Evolutionary conservation across 1,140 invertebrate species (phyloP).

Genomic region (Saccostrea glomerata): DNA sequence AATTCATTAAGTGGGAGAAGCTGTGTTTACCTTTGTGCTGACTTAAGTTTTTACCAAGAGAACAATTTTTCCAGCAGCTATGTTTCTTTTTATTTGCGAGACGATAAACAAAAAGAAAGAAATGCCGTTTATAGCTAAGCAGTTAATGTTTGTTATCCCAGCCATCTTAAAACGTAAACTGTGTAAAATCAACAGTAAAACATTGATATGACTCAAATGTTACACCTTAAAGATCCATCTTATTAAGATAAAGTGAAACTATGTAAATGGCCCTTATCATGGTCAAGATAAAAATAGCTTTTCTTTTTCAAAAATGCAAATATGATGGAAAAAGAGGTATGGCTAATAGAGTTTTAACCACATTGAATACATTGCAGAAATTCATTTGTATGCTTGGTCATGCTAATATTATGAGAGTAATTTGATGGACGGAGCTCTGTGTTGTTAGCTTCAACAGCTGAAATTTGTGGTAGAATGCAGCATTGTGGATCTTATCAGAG

Average conservation of each 20-base stretch:
- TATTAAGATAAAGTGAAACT: constrained; percentile 26
- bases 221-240: constrained; percentile 14
- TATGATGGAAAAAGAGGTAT: background rate
- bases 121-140: background rate
- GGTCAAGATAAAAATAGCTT: constrained; percentile 13
- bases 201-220: constrained; percentile 28
- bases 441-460: background rate
- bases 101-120: constrained; percentile 24
- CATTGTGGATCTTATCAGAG: background rate
- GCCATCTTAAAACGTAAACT: constrained; percentile 27
- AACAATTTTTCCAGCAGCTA: constrained; percentile 21
- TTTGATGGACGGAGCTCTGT: background rate
- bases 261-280: background rate
- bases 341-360: background rate
- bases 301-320: background rate
- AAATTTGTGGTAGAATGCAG: background rate
- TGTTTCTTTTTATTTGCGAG: background rate
- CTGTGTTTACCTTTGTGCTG: background rate
- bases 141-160: constrained; percentile 15
- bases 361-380: background rate
- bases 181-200: constrained; percentile 2
- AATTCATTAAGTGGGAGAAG: background rate
- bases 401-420: background rate
- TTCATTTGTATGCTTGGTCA: background rate
- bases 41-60: constrained; percentile 4